Evolutionary conservation across 2,113 vertebrate species (phyloP), one percentile per base, ranked within the genome.

Genomic region (Spea multiplicata): DNA sequence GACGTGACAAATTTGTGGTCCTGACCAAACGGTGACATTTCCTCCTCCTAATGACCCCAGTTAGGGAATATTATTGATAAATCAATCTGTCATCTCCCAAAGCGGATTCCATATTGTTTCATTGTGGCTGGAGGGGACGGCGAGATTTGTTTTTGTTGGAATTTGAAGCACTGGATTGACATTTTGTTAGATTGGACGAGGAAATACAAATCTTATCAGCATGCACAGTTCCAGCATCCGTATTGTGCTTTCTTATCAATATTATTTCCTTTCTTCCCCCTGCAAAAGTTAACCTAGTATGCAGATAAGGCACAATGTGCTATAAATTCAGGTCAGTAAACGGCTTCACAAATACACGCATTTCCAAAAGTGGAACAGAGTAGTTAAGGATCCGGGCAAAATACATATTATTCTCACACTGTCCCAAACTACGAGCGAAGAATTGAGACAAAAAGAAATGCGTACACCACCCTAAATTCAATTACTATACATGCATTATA

Each of bases 191-290:
- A 89, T 84, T 86, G 81, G 69, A 87, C 76, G 87, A 0, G 70
- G 88, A 87, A 88, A 84, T 68, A 74, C 64, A 86, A 88, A 90
- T 84, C 87, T 93, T 91, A 94, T 95, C 93, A 92, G 65, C 13
- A 74, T 70, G 65, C 87, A 89, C 91, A 94, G 88, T 83, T 87
- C 85, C 84, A 81, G 88, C 71, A 90, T 86, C 87, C 5, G 1
- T 73, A 90, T 86, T 88, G 85, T 89, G 78, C 86, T 91, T 89
- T 88, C 89, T 91, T 94, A 92, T 89, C 85, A 84, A 84, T 87
- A 93, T 91, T 89, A 90, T 93, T 95, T 93, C 88, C 88, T 80
- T 85, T 86, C 90, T 86, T 86, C 81, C 82, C 82, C 85, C 74
- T 83, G 49, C 46, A 12, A 50, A 80, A 81, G 74, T 74, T 81